phyloP scores from a whole-genome alignment of 2,888 invertebrate species.

The Xestia c-nigrum region DNA sequence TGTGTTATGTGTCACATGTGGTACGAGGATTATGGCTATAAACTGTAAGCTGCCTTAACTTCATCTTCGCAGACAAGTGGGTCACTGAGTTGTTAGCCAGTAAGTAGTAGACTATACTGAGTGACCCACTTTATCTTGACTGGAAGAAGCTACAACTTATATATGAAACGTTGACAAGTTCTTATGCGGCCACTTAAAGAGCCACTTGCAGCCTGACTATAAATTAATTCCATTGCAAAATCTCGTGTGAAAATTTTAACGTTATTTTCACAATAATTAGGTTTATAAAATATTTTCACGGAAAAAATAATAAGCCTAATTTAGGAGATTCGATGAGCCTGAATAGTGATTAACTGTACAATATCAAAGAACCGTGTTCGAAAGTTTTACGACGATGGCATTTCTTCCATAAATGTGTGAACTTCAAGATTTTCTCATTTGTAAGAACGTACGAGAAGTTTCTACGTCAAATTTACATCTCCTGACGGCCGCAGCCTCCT shows the following conservation, averaged over 20 bases:
- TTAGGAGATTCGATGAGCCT: background rate
- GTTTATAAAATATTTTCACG: background rate
- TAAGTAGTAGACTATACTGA: background rate
- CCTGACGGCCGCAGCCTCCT: background rate
- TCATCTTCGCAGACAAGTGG: slow-evolving; percentile 20
- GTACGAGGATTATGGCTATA: slow-evolving; percentile 8
- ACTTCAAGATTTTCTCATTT: background rate
- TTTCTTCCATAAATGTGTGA: background rate
- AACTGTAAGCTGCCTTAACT: background rate
- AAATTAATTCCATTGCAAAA: background rate
- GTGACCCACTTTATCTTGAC: no score
- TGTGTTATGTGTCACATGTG: background rate
- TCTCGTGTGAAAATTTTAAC: slow-evolving; percentile 3
- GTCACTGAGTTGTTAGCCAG: background rate
- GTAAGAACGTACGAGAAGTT: no score
- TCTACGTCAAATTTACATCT: background rate
- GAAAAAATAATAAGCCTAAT: background rate
- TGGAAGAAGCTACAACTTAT: background rate
- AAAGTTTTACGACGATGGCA: no score
- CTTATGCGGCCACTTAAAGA: no score
- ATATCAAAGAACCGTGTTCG: background rate
- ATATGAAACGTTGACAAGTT: background rate
- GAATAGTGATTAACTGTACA: background rate
- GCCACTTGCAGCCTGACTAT: background rate
- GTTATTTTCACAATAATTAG: background rate